Conservation (phyloP, 2,888 invertebrate genomes). For the Drosophila quasianomalipes region DNA sequence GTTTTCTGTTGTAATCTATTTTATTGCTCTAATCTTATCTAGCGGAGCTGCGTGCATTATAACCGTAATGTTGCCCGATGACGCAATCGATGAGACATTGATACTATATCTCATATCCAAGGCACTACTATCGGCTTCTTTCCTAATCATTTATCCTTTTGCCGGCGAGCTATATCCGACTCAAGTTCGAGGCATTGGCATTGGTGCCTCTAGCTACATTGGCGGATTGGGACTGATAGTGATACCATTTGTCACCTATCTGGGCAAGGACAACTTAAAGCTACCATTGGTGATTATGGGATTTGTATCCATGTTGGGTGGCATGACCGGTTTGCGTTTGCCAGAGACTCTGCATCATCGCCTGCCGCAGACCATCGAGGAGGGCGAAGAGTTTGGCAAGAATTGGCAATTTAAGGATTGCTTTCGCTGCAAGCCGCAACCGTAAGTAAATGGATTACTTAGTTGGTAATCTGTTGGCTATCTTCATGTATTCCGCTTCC, state of each 20-base stretch:
- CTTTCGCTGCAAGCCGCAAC: conserved; percentile 89
- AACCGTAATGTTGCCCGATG: conserved; percentile 93
- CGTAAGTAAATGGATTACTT: conserved; percentile 85
- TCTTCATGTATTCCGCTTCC: not conserved
- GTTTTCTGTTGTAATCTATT: conserved; percentile 74
- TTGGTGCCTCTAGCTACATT: conserved; percentile 95
- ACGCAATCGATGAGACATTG: conserved; percentile 91
- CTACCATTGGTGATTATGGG: conserved; percentile 95
- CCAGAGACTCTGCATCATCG: conserved; percentile 94
- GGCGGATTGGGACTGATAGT: conserved; percentile 95
- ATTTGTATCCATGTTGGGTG: conserved; percentile 92
- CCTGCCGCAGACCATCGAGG: conserved; percentile 94
- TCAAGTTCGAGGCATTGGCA: conserved; percentile 94
- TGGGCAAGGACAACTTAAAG: conserved; percentile 94
- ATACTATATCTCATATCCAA: conserved; percentile 93
- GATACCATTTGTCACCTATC: conserved; percentile 95
- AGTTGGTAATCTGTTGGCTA: not conserved
- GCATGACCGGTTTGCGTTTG: conserved; percentile 91
- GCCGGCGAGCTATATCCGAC: conserved; percentile 97
- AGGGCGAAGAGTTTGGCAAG: conserved; percentile 94
- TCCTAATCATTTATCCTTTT: conserved; percentile 96
- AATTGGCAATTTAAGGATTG: conserved; percentile 92
- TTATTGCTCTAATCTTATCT: not conserved
- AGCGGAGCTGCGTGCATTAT: conserved; percentile 94
- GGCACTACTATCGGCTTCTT: conserved; percentile 95